Percentiles rank a stretch among this genome's conserved stretches.
phyloP scores from a whole-genome alignment of 35 echinoderm and acorn worm genomes.

The Apostichopus japonicus region DNA sequence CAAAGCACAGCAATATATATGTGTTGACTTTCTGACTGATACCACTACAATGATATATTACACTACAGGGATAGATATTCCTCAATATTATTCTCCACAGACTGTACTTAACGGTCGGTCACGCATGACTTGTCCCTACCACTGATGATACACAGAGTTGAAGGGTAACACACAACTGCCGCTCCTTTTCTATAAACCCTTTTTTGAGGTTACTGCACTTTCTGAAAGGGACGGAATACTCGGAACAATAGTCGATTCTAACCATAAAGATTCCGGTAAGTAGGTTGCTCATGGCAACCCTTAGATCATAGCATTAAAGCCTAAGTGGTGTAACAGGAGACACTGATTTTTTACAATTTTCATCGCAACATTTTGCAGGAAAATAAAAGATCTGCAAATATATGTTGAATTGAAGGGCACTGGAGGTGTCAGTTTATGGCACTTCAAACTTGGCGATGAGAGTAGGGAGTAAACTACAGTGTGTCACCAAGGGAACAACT shows the following conservation, averaged over 20 bases:
- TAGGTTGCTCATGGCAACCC: neutral
- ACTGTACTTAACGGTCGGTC: neutral
- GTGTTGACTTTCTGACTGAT: neutral
- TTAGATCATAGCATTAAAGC: neutral
- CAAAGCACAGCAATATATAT: neutral
- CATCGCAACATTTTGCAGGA: neutral
- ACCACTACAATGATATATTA: slow-evolving; percentile 3
- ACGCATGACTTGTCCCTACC: neutral
- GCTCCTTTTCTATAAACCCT: slow-evolving; percentile 3
- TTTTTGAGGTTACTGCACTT: slow-evolving; percentile 32
- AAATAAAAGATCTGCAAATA: too few relatives aligned
- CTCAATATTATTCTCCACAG: neutral
- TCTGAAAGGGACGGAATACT: neutral
- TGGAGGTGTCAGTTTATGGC: too few relatives aligned
- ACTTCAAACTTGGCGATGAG: too few relatives aligned
- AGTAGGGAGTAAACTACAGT: too few relatives aligned
- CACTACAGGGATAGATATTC: neutral
- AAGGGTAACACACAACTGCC: neutral
- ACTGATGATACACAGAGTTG: neutral
- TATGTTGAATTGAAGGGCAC: too few relatives aligned
- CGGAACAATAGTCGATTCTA: neutral
- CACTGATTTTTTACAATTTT: neutral
- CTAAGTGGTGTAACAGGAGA: neutral
- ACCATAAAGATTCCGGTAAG: neutral
- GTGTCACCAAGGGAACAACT: too few relatives aligned